A percentile compares a stretch with the other conserved stretches of the same genome.
These are phyloP conservation scores for Tragelaphus imberbis DNA, from an alignment of 2,113 vertebrate species.

Conservation along the genomic window DNA sequence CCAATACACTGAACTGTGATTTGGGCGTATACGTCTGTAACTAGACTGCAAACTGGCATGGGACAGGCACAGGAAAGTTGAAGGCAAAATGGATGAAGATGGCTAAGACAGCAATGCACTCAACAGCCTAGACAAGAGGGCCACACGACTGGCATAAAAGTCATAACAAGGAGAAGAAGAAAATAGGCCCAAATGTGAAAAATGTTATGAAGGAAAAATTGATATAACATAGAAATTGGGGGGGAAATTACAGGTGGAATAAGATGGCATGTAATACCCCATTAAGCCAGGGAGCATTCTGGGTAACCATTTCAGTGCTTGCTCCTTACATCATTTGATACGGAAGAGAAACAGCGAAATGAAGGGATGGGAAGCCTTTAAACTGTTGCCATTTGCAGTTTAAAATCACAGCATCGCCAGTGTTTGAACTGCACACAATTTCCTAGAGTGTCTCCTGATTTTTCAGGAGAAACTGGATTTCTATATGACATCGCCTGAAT, in stretches of 20 bases:
- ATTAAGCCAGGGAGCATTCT: conserved; percentile 59
- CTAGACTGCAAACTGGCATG: neutral
- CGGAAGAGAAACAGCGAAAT: conserved; percentile 39
- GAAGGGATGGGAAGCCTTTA: conserved; percentile 33
- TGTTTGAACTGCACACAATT: conserved; percentile 24
- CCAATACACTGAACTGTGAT: neutral
- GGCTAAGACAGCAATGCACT: neutral
- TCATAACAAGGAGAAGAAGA: conserved; percentile 39
- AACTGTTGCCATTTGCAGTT: conserved; percentile 56
- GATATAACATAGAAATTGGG: conserved; percentile 50
- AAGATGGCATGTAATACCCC: conserved; percentile 43
- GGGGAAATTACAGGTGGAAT: conserved; percentile 41
- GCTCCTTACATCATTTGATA: conserved; percentile 39
- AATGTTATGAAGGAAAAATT: conserved; percentile 41
- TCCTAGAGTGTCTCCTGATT: neutral
- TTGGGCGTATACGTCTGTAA: neutral
- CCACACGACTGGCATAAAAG: neutral
- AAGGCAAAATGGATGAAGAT: neutral
- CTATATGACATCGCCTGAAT: neutral
- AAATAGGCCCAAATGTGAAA: conserved; percentile 26
- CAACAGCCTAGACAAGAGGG: neutral
- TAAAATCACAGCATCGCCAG: conserved; percentile 22
- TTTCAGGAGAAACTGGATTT: conserved; percentile 6
- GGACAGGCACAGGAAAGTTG: neutral
- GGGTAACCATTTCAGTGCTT: conserved; percentile 48